phyloP scores from a whole-genome alignment of 2,888 invertebrate genomes.

The Aleiodes alternator region DNA sequence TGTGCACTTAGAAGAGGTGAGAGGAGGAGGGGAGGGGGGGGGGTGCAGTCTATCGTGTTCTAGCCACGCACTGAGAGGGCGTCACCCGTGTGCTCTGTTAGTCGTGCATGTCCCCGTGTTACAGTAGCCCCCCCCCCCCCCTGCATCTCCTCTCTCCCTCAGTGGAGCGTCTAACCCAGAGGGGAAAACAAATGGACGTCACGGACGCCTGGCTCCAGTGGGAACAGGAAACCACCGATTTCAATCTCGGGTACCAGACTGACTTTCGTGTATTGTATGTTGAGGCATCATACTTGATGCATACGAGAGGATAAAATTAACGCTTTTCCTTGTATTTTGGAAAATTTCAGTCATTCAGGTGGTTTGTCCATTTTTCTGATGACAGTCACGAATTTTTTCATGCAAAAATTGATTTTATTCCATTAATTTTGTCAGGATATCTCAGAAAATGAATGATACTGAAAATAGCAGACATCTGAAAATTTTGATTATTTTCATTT shows the following conservation, averaged over 20 bases:
- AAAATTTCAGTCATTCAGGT: constrained; percentile 16
- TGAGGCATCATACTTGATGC: constrained; percentile 25
- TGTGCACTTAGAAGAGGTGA: constrained; percentile 4
- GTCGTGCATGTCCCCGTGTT: constrained; percentile 25
- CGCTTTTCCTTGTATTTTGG: constrained; percentile 1
- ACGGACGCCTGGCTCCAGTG: constrained; percentile 63
- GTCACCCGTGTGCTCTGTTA: constrained; percentile 23
- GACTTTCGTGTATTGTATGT: constrained; percentile 30
- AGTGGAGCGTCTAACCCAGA: constrained; percentile 20
- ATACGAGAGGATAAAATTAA: constrained; percentile 29
- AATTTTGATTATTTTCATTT: no score
- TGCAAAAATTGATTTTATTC: no score
- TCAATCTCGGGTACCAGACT: constrained; percentile 57
- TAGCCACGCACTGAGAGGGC: constrained; percentile 13
- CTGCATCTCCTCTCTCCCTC: no score
- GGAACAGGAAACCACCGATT: constrained; percentile 68
- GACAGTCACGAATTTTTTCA: no score
- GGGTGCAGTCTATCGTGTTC: constrained; percentile 11
- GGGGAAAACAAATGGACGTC: constrained; percentile 59
- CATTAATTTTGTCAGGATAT: not conserved
- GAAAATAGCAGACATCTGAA: no score
- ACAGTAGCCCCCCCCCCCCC: not conserved
- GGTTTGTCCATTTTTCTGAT: not conserved
- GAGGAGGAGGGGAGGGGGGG: not conserved
- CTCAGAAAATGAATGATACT: no score